phyloP scores from a whole-genome alignment of 23 tunicate genomes.

The Ciona savignyi region DNA sequence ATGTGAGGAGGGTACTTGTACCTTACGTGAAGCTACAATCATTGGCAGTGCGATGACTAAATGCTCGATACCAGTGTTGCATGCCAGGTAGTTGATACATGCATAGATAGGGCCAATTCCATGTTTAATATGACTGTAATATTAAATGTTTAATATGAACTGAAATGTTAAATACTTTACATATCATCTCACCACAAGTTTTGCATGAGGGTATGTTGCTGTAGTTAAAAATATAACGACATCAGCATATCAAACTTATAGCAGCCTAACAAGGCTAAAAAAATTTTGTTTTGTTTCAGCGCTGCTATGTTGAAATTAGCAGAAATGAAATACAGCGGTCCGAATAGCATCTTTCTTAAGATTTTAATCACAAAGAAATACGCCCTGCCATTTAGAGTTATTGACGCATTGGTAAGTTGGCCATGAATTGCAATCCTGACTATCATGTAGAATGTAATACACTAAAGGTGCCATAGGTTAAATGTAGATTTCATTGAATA shows the following conservation, averaged over 20 bases:
- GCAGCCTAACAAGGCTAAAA: too few species aligned
- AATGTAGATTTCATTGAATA: constrained; percentile 3
- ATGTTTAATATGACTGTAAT: too few species aligned
- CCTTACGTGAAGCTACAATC: constrained; percentile 92
- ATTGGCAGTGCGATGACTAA: constrained; percentile 76
- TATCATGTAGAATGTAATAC: too few species aligned
- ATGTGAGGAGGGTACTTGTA: constrained; percentile 89
- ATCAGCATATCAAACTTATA: too few species aligned
- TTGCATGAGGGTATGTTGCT: too few species aligned
- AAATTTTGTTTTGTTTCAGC: too few species aligned
- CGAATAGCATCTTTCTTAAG: constrained; percentile 69
- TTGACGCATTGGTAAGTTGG: constrained; percentile 79
- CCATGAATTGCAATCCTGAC: too few species aligned
- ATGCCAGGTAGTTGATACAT: constrained; percentile 29
- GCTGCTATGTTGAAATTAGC: constrained; percentile 87
- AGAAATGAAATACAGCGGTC: constrained; percentile 88
- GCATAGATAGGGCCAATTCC: too few species aligned
- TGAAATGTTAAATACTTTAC: too few species aligned
- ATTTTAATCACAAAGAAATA: constrained; percentile 74
- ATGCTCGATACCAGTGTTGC: constrained; percentile 68
- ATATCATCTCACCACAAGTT: too few species aligned
- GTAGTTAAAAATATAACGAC: too few species aligned
- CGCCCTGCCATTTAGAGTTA: constrained; percentile 84
- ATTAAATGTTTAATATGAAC: constrained; percentile 1
- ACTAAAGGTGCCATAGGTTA: too few species aligned